Base-by-base conservation (phyloP, 2,888 invertebrate genomes). In the Hypomecis punctinalis region DNA sequence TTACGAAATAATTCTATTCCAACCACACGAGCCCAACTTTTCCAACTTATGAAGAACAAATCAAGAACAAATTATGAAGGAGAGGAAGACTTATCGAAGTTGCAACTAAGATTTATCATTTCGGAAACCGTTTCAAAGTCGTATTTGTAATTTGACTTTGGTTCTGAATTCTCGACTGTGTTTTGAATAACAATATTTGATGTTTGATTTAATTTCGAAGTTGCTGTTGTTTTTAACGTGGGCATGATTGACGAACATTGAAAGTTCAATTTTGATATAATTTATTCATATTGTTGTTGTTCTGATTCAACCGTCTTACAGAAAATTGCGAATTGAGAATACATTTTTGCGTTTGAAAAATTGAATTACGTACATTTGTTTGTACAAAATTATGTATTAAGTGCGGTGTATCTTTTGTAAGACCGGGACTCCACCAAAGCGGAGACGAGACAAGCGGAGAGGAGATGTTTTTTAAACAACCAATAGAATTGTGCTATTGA, bases 21-120 rank as follows among this genome's bases (percentile, higher is more conserved):
- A 6, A 68, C 52, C 66, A 67, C 61, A 65, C 63, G 68, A 64
- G 62, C 33, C 36, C 39, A 52, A 61, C 46, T 56, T 66, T 66
- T 56, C 56, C 35, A 47, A 66, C 63, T 62, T 64, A 53, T 23
- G 61, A 70, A 68, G 64, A 61, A 67, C 35, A 47, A 66, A 61
- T 62, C 63, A 53, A 35, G 61, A 70, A 68, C 66, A 61, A 67
- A 70, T 70, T 63, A 68, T 66, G 8, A 42, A 36, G 47, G 51
- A 63, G 57, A 56, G 60, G 59, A 36, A 13, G 66, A 68, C 40
- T 52, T 40, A 33, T 23, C 6, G 7, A 46, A 55, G 63, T 70
- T 66, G 39, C 40, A 60, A 66, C 63, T 66, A 57, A 67, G 69
- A 69, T 71, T 69, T 66, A 70, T 70, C 66, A 68, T 66, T 64